Evolutionary conservation across 2,888 invertebrate genomes (phyloP), one percentile per base, ranked within the genome.

Genomic region (Ichneumoninae sp.): DNA sequence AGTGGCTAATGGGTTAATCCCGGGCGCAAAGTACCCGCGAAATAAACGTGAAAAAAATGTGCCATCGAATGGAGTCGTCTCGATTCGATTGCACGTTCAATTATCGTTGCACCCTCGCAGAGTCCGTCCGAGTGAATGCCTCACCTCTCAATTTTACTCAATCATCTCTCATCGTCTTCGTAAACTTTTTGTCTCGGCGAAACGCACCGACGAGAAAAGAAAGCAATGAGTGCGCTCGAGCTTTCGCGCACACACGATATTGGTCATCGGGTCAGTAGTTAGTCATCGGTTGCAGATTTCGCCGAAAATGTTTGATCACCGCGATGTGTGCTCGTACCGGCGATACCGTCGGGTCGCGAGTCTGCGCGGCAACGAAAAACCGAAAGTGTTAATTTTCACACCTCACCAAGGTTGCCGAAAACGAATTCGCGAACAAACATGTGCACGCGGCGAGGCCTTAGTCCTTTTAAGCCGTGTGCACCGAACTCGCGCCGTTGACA

Each of bases 331-430:
- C 30, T 63, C 30, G 60, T 69, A 33, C n/a, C 33, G 36, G 33
- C 50, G 33, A 40, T 44, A 68, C 16, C 26, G 30, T 10, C 36
- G 36, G n/a, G 7, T 36, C 26, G 57, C 60, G 60, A 63, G 60
- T 16, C 40, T 10, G 26, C 71, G 63, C n/a, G n/a, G 19, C 40
- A 73, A 54, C 36, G 22, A 71, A 70, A 83, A 83, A 87, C 74
- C 71, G 78, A 91, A 89, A 91, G 91, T 90, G 92, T 87, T 91
- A 92, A 89, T 92, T 92, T 91, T 92, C 91, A 89, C 92, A 91
- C 92, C 88, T 90, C 68, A 2, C 82, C 91, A 92, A 92, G 92
- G 92, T 88, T 89, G 86, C 88, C 87, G 88, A 89, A 90, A 90
- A 79, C 81, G 83, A 87, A 86, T 87, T 83, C 87, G 86, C 80